Evolutionary conservation across 2,113 vertebrate species (phyloP), one percentile per base, ranked within the genome.

Genomic region (Coryphaenoides rupestris): DNA sequence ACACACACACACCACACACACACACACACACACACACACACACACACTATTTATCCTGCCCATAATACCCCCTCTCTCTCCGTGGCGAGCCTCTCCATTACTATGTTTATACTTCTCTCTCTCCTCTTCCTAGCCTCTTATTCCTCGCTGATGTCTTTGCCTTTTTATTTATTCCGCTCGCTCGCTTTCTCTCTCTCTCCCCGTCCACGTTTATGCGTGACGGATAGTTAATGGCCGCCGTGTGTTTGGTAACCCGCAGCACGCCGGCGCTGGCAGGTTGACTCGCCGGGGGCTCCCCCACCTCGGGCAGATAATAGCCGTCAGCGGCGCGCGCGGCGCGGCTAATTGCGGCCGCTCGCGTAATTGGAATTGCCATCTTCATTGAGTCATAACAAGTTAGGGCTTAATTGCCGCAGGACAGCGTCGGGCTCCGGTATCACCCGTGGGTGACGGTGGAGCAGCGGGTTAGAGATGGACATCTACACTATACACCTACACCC

Each of bases 331-430:
- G 68, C 68, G 73, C 19, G 17, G 21, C 55, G 1, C 58, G 19
- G 71, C 75, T 81, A 80, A 81, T 83, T 78, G 76, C 58, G 76
- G 76, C 73, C 69, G 66, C 64, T 13, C n/a, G 2, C 45, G 68
- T 73, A 84, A 81, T 79, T 63, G 72, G 71, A 73, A 75, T 55
- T 75, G 73, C 78, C 81, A 83, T 66, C 73, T 66, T 72, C 71
- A 78, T 62, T 78, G 69, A 81, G 58, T 84, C 81, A 78, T 75
- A 66, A 75, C 69, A 23, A n/a, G 71, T 74, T 66, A 33, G 69
- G 33, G 62, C 66, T 72, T 72, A 76, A 78, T 83, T 76, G 70
- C 66, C 46, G 60, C 50, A 66, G 24, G 64, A 70, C 15, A 50
- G 46, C 53, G 23, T n/a, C n/a, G 49, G 57, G 53, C 60, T 47